Evolutionary conservation across 2,113 vertebrate genomes (phyloP).

Genomic region (Copsychus sechellarum): DNA sequence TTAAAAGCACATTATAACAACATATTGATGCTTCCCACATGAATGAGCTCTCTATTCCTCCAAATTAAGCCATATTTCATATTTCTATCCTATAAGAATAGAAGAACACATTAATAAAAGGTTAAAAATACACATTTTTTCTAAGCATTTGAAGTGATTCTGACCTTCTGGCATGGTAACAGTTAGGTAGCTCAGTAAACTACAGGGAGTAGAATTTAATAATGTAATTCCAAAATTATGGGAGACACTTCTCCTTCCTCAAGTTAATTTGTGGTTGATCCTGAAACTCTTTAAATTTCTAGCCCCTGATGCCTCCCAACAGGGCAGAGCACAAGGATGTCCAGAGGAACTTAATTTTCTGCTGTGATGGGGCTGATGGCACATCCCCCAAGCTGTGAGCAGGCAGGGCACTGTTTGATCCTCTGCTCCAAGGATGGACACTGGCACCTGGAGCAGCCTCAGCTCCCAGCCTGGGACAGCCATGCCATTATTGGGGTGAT

Average conservation of each 20-base stretch:
- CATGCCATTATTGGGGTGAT: rapidly evolving
- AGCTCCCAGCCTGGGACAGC: rapidly evolving
- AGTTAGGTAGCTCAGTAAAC: not conserved
- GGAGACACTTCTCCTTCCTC: not conserved
- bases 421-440: rapidly evolving
- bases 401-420: rapidly evolving
- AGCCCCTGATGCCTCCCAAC: not conserved
- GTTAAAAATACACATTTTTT: not conserved
- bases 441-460: not conserved
- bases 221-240: not conserved
- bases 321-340: not conserved
- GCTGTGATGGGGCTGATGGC: not conserved
- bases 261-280: not conserved
- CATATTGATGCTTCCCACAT: slow-evolving; percentile 33
- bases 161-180: not conserved
- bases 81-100: not conserved
- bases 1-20: slow-evolving; percentile 47
- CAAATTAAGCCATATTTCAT: slow-evolving; percentile 17
- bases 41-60: slow-evolving; percentile 15
- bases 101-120: not conserved
- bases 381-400: rapidly evolving
- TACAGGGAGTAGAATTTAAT: not conserved
- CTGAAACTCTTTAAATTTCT: not conserved
- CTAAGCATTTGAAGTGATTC: not conserved
- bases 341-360: rapidly evolving